Evolutionary conservation across 2,113 vertebrate genomes (phyloP).

Genomic region (Girardinichthys multiradiatus): DNA sequence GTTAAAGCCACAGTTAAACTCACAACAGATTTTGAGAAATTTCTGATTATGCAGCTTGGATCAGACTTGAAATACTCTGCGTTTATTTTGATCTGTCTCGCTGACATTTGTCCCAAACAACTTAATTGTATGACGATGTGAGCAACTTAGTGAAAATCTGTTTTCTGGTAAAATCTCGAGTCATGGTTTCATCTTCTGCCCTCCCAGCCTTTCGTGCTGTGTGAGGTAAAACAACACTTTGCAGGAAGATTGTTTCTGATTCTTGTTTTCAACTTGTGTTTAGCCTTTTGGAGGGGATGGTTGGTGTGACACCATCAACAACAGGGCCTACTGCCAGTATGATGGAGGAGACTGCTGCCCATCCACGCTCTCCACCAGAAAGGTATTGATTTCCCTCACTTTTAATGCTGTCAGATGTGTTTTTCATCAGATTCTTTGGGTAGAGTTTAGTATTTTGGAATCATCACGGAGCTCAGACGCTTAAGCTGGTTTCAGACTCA

Average conservation of each 20-base stretch:
- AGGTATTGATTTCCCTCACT: constrained; percentile 79
- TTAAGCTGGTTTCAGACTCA: constrained; percentile 40
- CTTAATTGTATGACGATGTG: constrained; percentile 7
- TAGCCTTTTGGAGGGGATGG: constrained; percentile 96
- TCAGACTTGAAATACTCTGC: constrained; percentile 2
- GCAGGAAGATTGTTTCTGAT: constrained; percentile 5
- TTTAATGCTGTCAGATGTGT: constrained; percentile 3
- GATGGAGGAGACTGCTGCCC: constrained; percentile 98
- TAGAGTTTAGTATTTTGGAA: constrained; percentile 17
- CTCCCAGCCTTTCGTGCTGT: background rate
- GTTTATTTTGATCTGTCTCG: constrained; percentile 40
- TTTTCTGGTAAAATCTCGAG: constrained; percentile 25
- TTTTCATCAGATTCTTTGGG: background rate
- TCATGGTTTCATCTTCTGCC: constrained; percentile 1
- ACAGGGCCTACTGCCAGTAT: constrained; percentile 95
- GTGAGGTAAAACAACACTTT: constrained; percentile 19
- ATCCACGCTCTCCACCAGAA: constrained; percentile 93
- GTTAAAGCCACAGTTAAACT: constrained; percentile 1
- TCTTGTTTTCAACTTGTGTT: constrained; percentile 51
- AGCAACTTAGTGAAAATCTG: constrained; percentile 33
- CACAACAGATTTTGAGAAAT: background rate
- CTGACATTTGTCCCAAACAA: constrained; percentile 22
- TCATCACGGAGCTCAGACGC: constrained; percentile 34
- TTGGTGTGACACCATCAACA: constrained; percentile 99
- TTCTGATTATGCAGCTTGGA: constrained; percentile 4